Base-by-base conservation (phyloP, 2,113 vertebrate genomes). In the Plestiodon gilberti region DNA sequence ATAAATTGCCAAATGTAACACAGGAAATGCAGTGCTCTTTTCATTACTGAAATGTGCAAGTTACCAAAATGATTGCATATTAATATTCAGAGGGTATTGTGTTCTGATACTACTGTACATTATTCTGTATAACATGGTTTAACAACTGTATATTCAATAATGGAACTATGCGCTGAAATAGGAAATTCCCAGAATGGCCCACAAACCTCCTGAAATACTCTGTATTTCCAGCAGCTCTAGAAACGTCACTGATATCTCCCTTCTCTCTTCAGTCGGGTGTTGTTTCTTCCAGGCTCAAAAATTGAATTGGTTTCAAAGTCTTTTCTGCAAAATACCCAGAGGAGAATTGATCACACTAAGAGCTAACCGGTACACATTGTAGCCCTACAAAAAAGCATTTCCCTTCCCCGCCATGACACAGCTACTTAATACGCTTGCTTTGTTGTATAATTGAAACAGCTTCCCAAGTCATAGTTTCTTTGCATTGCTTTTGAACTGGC, bases 351-450 rank as follows among this genome's bases (percentile, higher is more conserved):
- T 88, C 88, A 59, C 83, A 89, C 90, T 91, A 89, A 89, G 55
- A 92, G 5, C 61, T 89, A 84, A 74, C 76, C 94, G 74, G 88
- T 82, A 90, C 73, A 90, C 65, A 85, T 83, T 91, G 87, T 88
- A 78, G 81, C 79, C 89, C 90, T 86, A 85, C 17, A 91, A 90
- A 93, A 87, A 84, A 89, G 35, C 0, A 25, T 59, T 85, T 57
- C 55, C 55, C 86, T 79, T n/a, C 18, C 88, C 71, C 84, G 70
- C 90, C 69, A 90, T 87, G 94, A 91, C 38, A 35, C 18, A 55
- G 33, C 20, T 92, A 69, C 84, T 90, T 91, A 91, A 90, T 88
- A 43, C 18, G 74, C 89, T 88, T 35, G 80, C 92, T 90, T 77
- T 84, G 14, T 89, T 89, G 81, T 38, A 84, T 40, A 91, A 84